These are phyloP conservation scores for Bostrychus sinensis DNA, from an alignment of 2,113 vertebrate genomes.

Conservation along the genomic window DNA sequence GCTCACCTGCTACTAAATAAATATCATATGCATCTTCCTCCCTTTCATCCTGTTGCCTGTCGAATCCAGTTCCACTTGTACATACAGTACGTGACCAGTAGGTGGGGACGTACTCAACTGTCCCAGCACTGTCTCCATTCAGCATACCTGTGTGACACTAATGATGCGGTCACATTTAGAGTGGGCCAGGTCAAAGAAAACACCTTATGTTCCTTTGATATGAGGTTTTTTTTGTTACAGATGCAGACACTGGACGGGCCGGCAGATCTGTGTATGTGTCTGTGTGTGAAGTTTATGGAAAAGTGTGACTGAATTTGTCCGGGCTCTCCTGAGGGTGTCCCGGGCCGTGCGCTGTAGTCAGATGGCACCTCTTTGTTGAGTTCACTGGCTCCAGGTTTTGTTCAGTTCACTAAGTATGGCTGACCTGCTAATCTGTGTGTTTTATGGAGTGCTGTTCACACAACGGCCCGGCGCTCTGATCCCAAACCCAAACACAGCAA, in stretches of 20 bases:
- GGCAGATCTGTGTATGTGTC: no score
- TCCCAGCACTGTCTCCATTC: not conserved
- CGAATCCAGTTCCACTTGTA: conserved; percentile 21
- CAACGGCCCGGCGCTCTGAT: conserved; percentile 70
- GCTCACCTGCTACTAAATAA: no score
- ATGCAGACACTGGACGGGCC: not conserved
- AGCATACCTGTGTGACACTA: not conserved
- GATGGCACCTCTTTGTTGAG: conserved; percentile 47
- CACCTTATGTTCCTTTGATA: not conserved
- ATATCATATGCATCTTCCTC: not conserved
- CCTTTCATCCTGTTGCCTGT: conserved; percentile 3
- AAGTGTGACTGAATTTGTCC: not conserved
- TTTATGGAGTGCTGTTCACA: conserved; percentile 79
- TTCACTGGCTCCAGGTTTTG: conserved; percentile 57
- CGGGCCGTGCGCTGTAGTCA: conserved; percentile 37
- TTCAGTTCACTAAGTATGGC: conserved; percentile 63
- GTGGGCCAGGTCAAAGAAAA: not conserved
- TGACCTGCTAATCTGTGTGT: conserved; percentile 78
- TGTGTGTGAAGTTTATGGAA: not conserved
- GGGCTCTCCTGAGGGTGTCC: conserved; percentile 31
- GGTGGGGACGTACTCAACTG: conserved; percentile 59
- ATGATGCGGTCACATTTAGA: no score
- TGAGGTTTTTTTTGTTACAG: not conserved
- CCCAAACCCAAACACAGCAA: conserved; percentile 71
- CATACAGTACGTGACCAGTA: conserved; percentile 48